A percentile compares a stretch with the other conserved stretches of the same genome.
phyloP scores from a whole-genome alignment of 2,797 vertebrate species.

The Ctenochaetus hawaiiensis region DNA sequence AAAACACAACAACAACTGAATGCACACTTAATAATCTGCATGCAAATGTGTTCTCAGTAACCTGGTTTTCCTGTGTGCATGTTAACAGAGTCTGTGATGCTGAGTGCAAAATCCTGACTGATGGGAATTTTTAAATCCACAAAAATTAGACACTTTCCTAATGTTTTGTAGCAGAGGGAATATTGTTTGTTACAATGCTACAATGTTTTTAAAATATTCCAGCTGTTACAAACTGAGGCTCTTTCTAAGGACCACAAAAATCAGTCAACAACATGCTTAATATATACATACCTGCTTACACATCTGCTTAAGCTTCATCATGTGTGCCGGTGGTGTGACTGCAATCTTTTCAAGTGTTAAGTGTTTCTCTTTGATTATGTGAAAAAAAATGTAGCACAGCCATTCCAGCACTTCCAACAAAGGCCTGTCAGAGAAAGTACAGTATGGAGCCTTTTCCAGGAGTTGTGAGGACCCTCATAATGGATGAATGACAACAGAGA shows the following conservation, averaged over 20 bases:
- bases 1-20: not conserved
- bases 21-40: not conserved
- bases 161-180: too few species aligned
- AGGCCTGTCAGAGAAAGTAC: constrained; percentile 6
- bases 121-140: not conserved
- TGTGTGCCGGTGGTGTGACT: too few species aligned
- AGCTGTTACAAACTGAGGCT: too few species aligned
- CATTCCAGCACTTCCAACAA: constrained; percentile 7
- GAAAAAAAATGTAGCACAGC: not conserved
- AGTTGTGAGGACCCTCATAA: not conserved
- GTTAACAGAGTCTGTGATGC: not conserved
- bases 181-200: too few species aligned
- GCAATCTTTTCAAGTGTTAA: too few species aligned
- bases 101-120: not conserved
- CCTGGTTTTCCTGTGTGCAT: not conserved
- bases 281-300: too few species aligned
- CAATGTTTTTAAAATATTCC: too few species aligned
- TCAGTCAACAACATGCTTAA: too few species aligned
- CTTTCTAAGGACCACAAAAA: too few species aligned
- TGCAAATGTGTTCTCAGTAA: not conserved
- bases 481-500: constrained; percentile 18
- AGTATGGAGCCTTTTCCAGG: not conserved
- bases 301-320: too few species aligned
- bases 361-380: not conserved
- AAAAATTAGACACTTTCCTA: not conserved